phyloP scores from a whole-genome alignment of 2,113 vertebrate genomes.

The Oryzias celebensis region DNA sequence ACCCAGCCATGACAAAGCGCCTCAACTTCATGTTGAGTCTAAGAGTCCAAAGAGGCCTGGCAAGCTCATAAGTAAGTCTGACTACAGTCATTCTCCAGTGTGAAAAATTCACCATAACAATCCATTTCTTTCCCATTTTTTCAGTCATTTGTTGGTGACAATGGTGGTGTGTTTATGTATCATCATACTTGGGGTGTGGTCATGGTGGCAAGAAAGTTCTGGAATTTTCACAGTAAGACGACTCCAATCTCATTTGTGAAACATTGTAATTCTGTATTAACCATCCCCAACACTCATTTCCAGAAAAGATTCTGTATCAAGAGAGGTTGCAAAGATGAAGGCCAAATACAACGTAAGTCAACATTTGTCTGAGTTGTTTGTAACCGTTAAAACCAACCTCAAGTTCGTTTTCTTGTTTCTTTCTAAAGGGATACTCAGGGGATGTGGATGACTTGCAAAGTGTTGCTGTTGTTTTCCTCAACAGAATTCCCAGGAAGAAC shows the following conservation, averaged over 20 bases:
- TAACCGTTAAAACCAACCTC: not conserved
- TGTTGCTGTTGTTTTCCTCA: slow-evolving; percentile 45
- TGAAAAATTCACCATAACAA: not conserved
- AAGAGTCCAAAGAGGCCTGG: slow-evolving; percentile 25
- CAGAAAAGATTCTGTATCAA: slow-evolving; percentile 32
- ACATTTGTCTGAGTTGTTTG: slow-evolving; percentile 1
- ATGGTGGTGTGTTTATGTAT: slow-evolving; percentile 41
- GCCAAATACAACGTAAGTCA: slow-evolving; percentile 51
- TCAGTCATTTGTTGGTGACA: slow-evolving; percentile 43
- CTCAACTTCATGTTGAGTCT: slow-evolving; percentile 25
- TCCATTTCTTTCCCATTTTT: slow-evolving; percentile 14
- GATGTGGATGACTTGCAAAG: slow-evolving; percentile 26
- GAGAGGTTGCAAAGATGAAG: slow-evolving; percentile 19
- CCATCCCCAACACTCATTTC: slow-evolving; percentile 12
- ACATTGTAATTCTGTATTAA: not conserved
- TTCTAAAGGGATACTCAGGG: slow-evolving; percentile 31
- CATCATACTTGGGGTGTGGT: slow-evolving; percentile 38
- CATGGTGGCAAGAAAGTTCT: slow-evolving; percentile 37
- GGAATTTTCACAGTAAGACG: slow-evolving; percentile 56
- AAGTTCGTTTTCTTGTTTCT: not conserved
- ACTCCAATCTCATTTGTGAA: not conserved
- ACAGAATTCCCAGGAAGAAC: slow-evolving; percentile 30
- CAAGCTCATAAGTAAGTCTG: slow-evolving; percentile 29
- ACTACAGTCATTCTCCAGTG: not conserved
- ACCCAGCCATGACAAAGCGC: not conserved